These are phyloP conservation scores for Hemicentrotus pulcherrimus DNA, from an alignment of 35 echinoderm and acorn worm species.

Conservation along the genomic window DNA sequence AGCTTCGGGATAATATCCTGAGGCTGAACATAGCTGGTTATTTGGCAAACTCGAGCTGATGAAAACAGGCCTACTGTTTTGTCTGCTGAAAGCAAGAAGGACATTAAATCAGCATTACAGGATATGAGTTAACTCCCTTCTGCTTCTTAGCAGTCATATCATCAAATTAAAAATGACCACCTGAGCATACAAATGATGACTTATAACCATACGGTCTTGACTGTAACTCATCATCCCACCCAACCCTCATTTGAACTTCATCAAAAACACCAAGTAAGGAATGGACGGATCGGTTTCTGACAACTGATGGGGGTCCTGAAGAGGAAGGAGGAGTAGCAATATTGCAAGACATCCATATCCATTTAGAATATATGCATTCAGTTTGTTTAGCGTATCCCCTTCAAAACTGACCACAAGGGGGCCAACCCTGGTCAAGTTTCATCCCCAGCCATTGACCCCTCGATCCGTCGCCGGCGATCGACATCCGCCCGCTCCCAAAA, in stretches of 20 bases:
- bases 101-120: not conserved
- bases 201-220: not conserved
- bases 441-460: slow-evolving; percentile 41
- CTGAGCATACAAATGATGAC: not conserved
- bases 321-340: slow-evolving; percentile 8
- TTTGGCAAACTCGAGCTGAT: too few species aligned
- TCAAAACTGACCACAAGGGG: slow-evolving; percentile 48
- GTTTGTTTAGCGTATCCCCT: slow-evolving; percentile 36
- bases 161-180: slow-evolving; percentile 12
- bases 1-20: too few species aligned
- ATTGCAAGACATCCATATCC: not conserved
- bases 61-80: not conserved
- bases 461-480: slow-evolving; percentile 24
- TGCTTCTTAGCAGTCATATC: not conserved
- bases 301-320: not conserved
- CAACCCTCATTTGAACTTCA: not conserved
- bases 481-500: not conserved
- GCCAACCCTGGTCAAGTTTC: slow-evolving; percentile 36
- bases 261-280: not conserved
- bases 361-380: slow-evolving; percentile 2
- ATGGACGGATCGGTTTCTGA: not conserved
- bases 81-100: not conserved
- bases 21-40: too few species aligned
- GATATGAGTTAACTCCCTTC: not conserved
- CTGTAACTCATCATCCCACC: not conserved